Conservation (phyloP, 2,888 invertebrate species). For the Emmelina monodactyla region DNA sequence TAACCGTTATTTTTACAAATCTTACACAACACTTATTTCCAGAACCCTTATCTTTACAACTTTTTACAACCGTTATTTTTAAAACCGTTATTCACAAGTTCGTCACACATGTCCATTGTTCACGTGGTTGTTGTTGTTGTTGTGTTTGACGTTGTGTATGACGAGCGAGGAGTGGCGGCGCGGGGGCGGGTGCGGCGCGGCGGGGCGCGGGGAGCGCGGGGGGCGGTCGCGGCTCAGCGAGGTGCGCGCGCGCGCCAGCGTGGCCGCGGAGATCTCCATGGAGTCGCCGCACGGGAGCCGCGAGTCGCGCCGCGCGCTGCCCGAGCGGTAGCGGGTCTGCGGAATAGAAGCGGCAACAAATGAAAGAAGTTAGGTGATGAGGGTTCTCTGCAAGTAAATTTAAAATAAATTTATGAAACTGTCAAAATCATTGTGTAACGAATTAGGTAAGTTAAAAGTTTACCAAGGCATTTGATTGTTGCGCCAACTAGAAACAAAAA, state of each 20-base stretch:
- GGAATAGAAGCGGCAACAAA: too few relatives aligned
- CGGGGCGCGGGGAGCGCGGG: slow-evolving; percentile 33
- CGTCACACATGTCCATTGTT: slow-evolving; percentile 35
- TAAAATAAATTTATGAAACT: too few relatives aligned
- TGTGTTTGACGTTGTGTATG: slow-evolving; percentile 40
- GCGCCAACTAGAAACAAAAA: too few relatives aligned
- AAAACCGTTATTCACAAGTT: background rate
- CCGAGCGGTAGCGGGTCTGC: slow-evolving; percentile 38
- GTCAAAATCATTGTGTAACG: too few relatives aligned
- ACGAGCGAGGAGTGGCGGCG: slow-evolving; percentile 34
- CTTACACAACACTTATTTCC: too few relatives aligned
- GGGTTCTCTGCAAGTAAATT: too few relatives aligned
- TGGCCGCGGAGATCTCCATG: slow-evolving; percentile 57
- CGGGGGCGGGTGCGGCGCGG: slow-evolving; percentile 30
- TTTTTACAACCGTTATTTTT: background rate
- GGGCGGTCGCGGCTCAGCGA: slow-evolving; percentile 35
- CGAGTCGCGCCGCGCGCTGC: slow-evolving; percentile 41
- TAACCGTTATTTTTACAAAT: too few relatives aligned
- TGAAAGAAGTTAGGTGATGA: too few relatives aligned
- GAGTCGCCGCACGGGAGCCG: slow-evolving; percentile 54
- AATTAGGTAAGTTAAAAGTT: too few relatives aligned
- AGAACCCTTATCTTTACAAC: too few relatives aligned
- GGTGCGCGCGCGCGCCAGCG: slow-evolving; percentile 41
- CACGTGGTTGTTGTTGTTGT: slow-evolving; percentile 46
- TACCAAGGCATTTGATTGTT: too few relatives aligned